Evolutionary conservation across 2,888 invertebrate species (phyloP).

Genomic region (Pterobdella sp.): DNA sequence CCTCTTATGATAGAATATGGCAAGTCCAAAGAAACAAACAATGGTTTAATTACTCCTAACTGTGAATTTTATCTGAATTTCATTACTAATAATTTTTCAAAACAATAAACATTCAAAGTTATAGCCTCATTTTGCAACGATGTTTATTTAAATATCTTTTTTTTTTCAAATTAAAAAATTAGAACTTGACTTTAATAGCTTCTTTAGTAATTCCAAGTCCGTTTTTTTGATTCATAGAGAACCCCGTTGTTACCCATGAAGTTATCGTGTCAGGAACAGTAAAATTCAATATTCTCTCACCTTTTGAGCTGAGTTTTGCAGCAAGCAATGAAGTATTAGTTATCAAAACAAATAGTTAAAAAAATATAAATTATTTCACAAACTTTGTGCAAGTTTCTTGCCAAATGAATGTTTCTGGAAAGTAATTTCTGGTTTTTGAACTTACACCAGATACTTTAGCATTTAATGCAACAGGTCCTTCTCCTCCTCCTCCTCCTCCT

Average conservation of each 20-base stretch:
- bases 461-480: background rate
- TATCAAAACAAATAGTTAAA: background rate
- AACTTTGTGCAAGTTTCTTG: background rate
- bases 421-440: slow-evolving; percentile 3
- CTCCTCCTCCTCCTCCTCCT: background rate
- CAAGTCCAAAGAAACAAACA: slow-evolving; percentile 75
- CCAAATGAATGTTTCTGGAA: slow-evolving; percentile 28
- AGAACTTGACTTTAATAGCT: slow-evolving; percentile 8
- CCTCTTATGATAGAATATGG: slow-evolving; percentile 81
- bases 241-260: slow-evolving; percentile 74
- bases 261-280: slow-evolving; percentile 62
- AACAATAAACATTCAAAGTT: background rate
- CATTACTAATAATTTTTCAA: background rate
- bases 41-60: slow-evolving; percentile 64
- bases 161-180: background rate
- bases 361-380: background rate
- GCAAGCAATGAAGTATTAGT: background rate
- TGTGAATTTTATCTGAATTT: background rate
- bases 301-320: background rate
- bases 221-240: slow-evolving; percentile 66
- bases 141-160: background rate
- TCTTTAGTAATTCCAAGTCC: slow-evolving; percentile 68
- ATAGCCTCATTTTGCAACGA: background rate
- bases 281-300: background rate
- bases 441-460: too few species aligned